Percentiles rank a stretch among this genome's conserved stretches.
phyloP scores from a whole-genome alignment of 2,113 vertebrate genomes.

The Furnarius figulus region DNA sequence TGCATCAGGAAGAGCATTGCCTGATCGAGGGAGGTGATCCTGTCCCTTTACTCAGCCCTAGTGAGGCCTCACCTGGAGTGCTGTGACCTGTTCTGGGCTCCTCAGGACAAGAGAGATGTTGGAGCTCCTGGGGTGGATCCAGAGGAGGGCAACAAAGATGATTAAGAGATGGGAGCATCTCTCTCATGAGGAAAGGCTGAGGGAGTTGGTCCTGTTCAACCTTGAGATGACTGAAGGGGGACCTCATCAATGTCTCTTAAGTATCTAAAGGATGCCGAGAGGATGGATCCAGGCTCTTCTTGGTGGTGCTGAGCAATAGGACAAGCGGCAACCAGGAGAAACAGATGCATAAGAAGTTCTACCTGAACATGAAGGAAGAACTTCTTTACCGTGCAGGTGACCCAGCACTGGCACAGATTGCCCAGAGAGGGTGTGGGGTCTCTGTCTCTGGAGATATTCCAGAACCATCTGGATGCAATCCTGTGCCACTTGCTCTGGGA shows the following conservation, averaged over 20 bases:
- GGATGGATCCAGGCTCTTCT: neutral
- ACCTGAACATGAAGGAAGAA: neutral
- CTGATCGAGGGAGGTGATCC: neutral
- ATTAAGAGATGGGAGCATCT: neutral
- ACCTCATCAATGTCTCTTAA: neutral
- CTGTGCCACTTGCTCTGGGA: no score
- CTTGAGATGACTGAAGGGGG: neutral
- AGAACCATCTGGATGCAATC: neutral
- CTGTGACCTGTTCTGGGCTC: neutral
- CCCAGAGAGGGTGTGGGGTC: neutral
- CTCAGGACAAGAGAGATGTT: no score
- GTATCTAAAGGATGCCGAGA: neutral
- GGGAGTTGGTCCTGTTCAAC: neutral
- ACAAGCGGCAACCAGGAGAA: neutral
- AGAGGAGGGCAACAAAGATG: neutral
- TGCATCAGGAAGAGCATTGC: neutral
- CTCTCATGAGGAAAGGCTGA: neutral
- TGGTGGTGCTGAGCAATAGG: neutral
- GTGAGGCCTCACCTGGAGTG: neutral
- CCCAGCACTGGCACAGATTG: neutral
- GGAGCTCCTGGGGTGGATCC: neutral
- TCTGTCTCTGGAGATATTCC: neutral
- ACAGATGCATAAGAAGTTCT: neutral
- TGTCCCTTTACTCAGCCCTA: neutral
- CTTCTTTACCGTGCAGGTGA: neutral